These are phyloP conservation scores for Homalodisca vitripennis DNA, from an alignment of 1,140 invertebrate genomes.

Conservation along the genomic window DNA sequence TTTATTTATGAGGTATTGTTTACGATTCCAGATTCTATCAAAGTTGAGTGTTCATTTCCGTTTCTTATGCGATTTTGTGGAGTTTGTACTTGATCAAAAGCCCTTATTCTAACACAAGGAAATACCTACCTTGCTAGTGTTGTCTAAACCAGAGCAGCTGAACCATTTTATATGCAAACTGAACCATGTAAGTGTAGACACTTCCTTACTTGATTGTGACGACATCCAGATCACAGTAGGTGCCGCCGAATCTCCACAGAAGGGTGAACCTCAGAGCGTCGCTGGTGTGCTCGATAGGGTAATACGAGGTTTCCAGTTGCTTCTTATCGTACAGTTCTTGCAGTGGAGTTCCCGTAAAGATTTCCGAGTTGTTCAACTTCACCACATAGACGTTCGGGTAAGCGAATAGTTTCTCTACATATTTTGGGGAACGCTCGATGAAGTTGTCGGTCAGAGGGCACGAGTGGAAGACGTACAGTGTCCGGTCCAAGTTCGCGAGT, in stretches of 20 bases:
- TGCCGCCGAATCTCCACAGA: neutral
- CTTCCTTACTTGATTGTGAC: conserved; percentile 9
- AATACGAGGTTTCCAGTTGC: neutral
- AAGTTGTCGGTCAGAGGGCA: neutral
- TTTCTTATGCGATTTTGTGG: too few relatives aligned
- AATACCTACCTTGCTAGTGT: too few relatives aligned
- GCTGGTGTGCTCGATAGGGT: conserved; percentile 1
- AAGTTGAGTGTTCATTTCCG: too few relatives aligned
- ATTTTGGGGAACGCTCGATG: neutral
- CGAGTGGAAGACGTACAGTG: neutral
- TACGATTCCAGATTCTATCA: too few relatives aligned
- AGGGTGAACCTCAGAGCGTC: neutral
- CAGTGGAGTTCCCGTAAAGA: neutral
- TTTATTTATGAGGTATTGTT: too few relatives aligned
- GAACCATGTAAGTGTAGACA: too few relatives aligned
- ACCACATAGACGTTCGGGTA: neutral
- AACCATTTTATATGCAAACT: too few relatives aligned
- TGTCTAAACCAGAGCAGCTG: too few relatives aligned
- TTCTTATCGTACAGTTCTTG: neutral
- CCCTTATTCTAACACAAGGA: too few relatives aligned
- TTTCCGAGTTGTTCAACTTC: neutral
- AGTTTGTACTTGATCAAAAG: too few relatives aligned
- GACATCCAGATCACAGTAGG: conserved; percentile 6
- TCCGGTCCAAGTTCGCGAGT: neutral
- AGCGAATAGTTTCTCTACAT: neutral